phyloP scores from a whole-genome alignment of 2,888 invertebrate species.

The Aporophyla lueneburgensis region DNA sequence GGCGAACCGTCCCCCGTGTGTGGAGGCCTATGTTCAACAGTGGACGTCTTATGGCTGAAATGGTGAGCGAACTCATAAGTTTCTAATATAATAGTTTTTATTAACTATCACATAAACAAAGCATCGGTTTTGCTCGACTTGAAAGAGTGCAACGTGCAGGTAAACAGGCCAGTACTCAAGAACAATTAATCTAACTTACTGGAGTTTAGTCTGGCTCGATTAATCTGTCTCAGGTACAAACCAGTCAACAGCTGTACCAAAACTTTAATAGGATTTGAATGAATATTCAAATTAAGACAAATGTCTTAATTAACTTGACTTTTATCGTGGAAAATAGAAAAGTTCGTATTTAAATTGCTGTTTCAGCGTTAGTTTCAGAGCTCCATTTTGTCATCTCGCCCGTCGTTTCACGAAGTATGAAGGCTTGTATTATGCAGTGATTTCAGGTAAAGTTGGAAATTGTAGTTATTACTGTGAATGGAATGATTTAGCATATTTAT shows the following conservation, averaged over 20 bases:
- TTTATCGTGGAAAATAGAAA: neutral
- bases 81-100: no score
- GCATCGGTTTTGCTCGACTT: neutral
- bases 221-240: slow-evolving; percentile 18
- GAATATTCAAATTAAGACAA: no score
- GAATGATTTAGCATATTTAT: slow-evolving; percentile 22
- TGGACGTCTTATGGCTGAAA: no score
- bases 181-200: slow-evolving; percentile 14
- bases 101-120: no score
- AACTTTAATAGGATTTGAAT: neutral
- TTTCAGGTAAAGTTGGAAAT: slow-evolving; percentile 7
- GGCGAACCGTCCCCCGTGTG: no score
- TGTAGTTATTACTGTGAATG: slow-evolving; percentile 15
- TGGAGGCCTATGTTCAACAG: no score
- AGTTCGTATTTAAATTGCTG: neutral
- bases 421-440: slow-evolving; percentile 2
- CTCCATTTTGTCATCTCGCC: slow-evolving; percentile 14
- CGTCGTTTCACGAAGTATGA: neutral
- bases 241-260: slow-evolving; percentile 6
- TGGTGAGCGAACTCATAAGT: no score
- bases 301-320: neutral
- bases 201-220: slow-evolving; percentile 2
- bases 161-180: neutral
- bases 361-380: neutral
- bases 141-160: neutral